Base-by-base conservation (phyloP, 2,113 vertebrate species). In the Gobiocypris rarus region DNA sequence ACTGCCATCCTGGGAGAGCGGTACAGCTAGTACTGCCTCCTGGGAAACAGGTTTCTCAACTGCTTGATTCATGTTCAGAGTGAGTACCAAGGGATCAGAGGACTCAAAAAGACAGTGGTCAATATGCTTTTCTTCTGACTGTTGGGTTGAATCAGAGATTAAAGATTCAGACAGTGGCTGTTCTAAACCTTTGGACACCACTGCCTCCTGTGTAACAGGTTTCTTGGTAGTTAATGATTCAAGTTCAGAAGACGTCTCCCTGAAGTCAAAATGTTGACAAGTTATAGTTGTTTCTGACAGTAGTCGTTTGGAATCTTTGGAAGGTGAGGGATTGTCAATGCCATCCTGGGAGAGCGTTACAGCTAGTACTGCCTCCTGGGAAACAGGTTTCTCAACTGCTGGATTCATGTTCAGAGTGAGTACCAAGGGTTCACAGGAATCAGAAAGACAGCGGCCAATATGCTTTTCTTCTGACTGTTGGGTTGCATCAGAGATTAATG, bases 191-290 rank as follows among this genome's bases (percentile, higher is more conserved):
- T 38, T 26, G 31, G 38, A 38, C 14, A 0, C 14, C 41, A 11
- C 2, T 9, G 17, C 2, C 22, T 78, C 54, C 24, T 34, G 52
- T 15, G 65, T 3, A 43, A 11, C 13, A 5, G n/a, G 9, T 56
- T 70, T 48, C 14, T 77, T 41, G n/a, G 56, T 65, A 50, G 6
- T 41, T 73, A 82, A 50, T 87, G 43, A 75, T 74, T 19, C 6
- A 83, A 70, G 63, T 54, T 24, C 61, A 84, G 1, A 81, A 52
- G 15, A 89, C 71, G 65, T 83, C n/a, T 88, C 89, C 43, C 89
- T 89, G 89, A 92, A 93, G 70, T 90, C 81, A 67, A 93, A 92
- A 70, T 87, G 76, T 85, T 85, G 86, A 75, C 79, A 58, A 75
- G 38, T 41, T 81, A 43, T 84, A 41, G 84, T 85, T 24, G 86